These are phyloP conservation scores for Oreamnos americanus DNA, from an alignment of 2,113 vertebrate species.

Conservation along the genomic window DNA sequence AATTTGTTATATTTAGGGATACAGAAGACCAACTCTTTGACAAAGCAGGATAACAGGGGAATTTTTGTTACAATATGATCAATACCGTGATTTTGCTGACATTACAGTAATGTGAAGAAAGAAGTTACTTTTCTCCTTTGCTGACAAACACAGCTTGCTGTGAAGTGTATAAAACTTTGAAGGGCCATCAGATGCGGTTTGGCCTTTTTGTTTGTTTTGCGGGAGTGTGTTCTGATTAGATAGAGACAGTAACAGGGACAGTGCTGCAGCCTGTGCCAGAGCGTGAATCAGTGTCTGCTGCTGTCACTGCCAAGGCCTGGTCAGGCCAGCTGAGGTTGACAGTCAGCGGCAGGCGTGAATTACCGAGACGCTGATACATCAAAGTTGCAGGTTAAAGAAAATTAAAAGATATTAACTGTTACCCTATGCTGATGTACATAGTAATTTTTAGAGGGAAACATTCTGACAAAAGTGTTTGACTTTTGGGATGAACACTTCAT, in stretches of 20 bases:
- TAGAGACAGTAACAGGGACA: neutral
- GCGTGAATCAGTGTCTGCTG: neutral
- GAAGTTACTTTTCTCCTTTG: slow-evolving; percentile 20
- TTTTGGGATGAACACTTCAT: neutral
- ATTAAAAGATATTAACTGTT: neutral
- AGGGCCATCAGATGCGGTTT: neutral
- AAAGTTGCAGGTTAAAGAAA: neutral
- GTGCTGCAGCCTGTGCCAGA: neutral
- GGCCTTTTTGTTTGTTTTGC: neutral
- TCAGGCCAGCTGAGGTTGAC: neutral
- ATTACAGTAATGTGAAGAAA: neutral
- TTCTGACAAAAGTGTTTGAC: slow-evolving; percentile 41
- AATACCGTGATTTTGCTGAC: neutral
- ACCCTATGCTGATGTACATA: neutral
- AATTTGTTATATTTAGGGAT: neutral
- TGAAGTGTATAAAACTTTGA: neutral
- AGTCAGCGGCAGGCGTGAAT: neutral
- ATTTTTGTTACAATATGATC: neutral
- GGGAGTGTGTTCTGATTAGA: neutral
- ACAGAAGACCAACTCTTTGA: neutral
- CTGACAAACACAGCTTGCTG: neutral
- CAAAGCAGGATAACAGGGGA: neutral
- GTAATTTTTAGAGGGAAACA: slow-evolving; percentile 32
- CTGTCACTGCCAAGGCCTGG: neutral
- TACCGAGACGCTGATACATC: neutral